Base-by-base conservation (phyloP, 2,888 invertebrate species). In the Trichacis sp. region DNA sequence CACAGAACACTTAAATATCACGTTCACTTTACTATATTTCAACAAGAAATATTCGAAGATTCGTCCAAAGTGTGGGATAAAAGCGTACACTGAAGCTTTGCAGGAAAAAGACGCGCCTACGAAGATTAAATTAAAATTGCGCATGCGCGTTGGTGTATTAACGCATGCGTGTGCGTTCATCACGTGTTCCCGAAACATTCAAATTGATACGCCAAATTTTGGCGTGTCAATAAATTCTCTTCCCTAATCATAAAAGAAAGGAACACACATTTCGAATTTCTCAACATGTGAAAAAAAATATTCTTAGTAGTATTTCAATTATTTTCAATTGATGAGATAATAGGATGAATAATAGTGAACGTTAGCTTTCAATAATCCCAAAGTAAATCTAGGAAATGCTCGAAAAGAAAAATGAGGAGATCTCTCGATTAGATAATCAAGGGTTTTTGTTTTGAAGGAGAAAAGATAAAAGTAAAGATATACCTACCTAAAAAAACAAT, bases 41-140 rank as follows among this genome's bases (percentile, higher is more conserved):
- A 30, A 15, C 19, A 17, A 20, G 19, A 38, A 43, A 30, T 43
- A 43, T 45, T 57, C 51, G 42, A 59, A 51, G 42, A 50, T 55
- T 46, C 42, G 15, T 54, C 50, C 60, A 51, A 48, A 60, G 57
- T 30, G 48, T 59, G 29, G 49, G 42, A 52, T 52, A 60, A 65
- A 60, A 60, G 56, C 33, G 49, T 46, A 60, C 65, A 64, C 65
- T 65, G 65, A 60, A 53, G 65, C 60, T 56, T 55, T 45, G 53
- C 52, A 56, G 57, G 57, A 60, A 65, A 40, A 64, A 65, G 65
- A 65, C 60, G 65, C 65, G 60, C 65, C 65, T 60, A 57, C 57
- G 49, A 17, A 64, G 56, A 60, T 60, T 60, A 49, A 45, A 52
- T 49, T n/a, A 53, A 45, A 33, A 53, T n/a, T 30, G 52, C 65